These are phyloP conservation scores for Hirtodrosophila confusa DNA, from an alignment of 2,888 invertebrate species.

Conservation along the genomic window DNA sequence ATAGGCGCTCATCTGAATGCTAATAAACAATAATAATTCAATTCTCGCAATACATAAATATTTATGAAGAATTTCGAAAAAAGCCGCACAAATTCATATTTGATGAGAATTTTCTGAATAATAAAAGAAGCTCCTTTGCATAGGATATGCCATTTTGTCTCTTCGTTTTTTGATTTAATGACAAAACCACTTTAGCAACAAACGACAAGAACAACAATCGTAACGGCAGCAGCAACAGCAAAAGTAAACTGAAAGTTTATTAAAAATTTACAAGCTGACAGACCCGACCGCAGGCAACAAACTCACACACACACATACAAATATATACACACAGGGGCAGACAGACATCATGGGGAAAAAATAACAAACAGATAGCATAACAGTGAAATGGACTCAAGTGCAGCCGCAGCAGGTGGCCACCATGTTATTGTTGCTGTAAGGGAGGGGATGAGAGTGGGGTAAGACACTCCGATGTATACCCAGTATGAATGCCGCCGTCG, in stretches of 20 bases:
- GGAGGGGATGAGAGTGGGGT: conserved; percentile 6
- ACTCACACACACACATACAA: conserved; percentile 8
- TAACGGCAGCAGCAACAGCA: conserved; percentile 36
- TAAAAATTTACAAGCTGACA: conserved; percentile 69
- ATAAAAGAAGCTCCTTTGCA: conserved; percentile 17
- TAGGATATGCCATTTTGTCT: conserved; percentile 7
- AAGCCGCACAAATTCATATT: conserved; percentile 24
- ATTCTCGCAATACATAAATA: conserved; percentile 41
- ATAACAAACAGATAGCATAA: conserved; percentile 59
- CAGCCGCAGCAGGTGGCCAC: conserved; percentile 78
- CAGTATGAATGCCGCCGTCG: background rate
- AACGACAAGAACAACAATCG: conserved; percentile 23
- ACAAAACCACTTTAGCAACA: conserved; percentile 34
- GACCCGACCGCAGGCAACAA: conserved; percentile 40
- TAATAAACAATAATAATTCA: conserved; percentile 33
- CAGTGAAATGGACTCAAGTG: conserved; percentile 74
- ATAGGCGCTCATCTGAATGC: conserved; percentile 11
- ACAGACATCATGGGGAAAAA: conserved; percentile 32
- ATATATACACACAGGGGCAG: background rate
- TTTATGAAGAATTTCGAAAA: conserved; percentile 37
- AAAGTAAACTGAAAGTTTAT: conserved; percentile 67
- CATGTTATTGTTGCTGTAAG: conserved; percentile 61
- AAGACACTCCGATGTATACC: conserved; percentile 12
- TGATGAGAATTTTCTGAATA: conserved; percentile 43
- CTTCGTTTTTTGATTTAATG: conserved; percentile 38